Conservation (phyloP, 2,888 invertebrate genomes). For the Tipula confusa region DNA sequence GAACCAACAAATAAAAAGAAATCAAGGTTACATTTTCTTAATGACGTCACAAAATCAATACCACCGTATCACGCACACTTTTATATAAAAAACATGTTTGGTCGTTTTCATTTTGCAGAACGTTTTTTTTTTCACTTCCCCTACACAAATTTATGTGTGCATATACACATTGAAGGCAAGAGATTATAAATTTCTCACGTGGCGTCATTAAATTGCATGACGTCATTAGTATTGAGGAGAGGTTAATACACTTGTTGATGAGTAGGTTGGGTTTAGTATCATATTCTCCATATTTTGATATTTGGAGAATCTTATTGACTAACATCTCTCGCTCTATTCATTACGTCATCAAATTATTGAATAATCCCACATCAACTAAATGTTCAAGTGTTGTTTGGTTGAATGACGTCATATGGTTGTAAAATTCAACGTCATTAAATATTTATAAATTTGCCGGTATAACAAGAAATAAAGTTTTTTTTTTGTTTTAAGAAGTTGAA, state of each 20-base stretch:
- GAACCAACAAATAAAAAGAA: not conserved
- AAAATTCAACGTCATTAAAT: not conserved
- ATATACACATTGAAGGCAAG: no score
- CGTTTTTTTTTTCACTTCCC: not conserved
- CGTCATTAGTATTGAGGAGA: not conserved
- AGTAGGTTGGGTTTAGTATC: not conserved
- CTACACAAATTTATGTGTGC: no score
- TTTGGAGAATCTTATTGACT: not conserved
- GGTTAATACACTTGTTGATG: not conserved
- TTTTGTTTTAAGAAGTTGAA: not conserved
- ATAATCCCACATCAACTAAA: slow-evolving; percentile 5
- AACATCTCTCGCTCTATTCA: not conserved
- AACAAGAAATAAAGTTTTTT: not conserved
- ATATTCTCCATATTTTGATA: not conserved
- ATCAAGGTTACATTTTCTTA: not conserved
- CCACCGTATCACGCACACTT: not conserved
- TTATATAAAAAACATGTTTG: not conserved
- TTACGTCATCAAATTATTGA: not conserved
- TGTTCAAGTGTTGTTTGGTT: not conserved
- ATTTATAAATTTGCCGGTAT: not conserved
- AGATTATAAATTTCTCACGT: not conserved
- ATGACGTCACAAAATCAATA: slow-evolving; percentile 3
- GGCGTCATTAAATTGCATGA: not conserved
- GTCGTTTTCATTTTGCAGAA: not conserved
- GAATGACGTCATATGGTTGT: slow-evolving; percentile 7